These are phyloP conservation scores for Montifringilla adamsi DNA, from an alignment of 2,113 vertebrate genomes.

Conservation along the genomic window DNA sequence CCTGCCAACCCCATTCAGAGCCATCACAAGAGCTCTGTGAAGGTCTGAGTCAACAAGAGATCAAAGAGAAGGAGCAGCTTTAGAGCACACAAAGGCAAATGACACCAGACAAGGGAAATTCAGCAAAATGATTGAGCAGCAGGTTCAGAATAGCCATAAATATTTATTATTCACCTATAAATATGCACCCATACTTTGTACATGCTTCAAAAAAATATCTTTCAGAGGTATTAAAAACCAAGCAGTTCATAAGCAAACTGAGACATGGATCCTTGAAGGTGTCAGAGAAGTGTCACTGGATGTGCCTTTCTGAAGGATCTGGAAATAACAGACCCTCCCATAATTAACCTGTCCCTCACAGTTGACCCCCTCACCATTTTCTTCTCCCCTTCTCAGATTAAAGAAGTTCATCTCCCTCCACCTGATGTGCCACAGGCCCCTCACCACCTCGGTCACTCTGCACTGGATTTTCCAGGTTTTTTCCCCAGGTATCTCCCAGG, in stretches of 20 bases:
- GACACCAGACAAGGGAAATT: not conserved
- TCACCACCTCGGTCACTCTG: not conserved
- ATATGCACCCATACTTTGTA: not conserved
- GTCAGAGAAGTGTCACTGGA: not conserved
- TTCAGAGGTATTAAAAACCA: not conserved
- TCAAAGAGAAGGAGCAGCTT: not conserved
- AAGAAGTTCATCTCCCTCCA: not conserved
- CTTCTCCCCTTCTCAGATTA: not conserved
- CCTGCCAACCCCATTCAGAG: not conserved
- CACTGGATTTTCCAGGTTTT: not conserved
- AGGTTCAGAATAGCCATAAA: not conserved
- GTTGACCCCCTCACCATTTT: not conserved
- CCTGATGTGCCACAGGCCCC: not conserved
- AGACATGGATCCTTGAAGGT: not conserved
- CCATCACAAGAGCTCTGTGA: not conserved
- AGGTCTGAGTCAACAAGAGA: not conserved
- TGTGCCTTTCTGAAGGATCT: not conserved
- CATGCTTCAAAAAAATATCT: not conserved
- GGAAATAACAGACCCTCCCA: not conserved
- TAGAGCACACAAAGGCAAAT: not conserved
- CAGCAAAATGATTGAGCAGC: not conserved
- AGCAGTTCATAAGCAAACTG: not conserved
- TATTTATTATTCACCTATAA: not conserved
- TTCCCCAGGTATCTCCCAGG: not conserved
- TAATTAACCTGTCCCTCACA: no score